Percentiles rank a stretch among this genome's conserved stretches.
These are phyloP conservation scores for Poliocrania exsul DNA, from an alignment of 2,797 vertebrate species.

Conservation along the genomic window DNA sequence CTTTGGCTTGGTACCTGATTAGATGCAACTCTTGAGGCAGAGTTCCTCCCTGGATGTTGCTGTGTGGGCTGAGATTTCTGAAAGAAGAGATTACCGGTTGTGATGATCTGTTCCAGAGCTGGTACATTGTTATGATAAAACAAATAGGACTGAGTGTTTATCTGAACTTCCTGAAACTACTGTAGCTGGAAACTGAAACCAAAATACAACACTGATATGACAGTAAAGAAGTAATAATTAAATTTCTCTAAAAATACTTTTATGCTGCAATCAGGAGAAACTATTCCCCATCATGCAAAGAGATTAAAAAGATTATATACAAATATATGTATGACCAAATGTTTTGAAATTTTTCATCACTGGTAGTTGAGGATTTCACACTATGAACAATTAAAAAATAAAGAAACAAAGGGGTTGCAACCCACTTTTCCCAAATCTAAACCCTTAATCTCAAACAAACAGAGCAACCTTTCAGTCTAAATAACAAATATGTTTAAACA, in stretches of 20 bases:
- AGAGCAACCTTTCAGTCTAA: background rate
- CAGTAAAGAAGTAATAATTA: background rate
- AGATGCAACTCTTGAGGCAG: slow-evolving; percentile 8
- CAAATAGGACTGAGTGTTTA: background rate
- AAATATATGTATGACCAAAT: background rate
- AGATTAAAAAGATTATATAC: background rate
- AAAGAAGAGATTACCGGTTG: background rate
- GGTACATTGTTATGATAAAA: background rate
- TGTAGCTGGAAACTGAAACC: background rate
- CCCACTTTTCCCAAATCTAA: background rate
- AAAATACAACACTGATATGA: background rate
- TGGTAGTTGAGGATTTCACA: background rate
- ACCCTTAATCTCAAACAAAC: background rate
- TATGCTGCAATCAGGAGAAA: background rate
- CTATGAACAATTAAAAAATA: background rate
- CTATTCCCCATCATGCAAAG: background rate
- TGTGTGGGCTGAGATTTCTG: background rate
- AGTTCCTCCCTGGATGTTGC: background rate
- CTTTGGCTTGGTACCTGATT: slow-evolving; percentile 16
- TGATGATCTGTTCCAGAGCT: background rate
- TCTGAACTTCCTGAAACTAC: background rate
- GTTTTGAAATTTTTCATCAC: background rate
- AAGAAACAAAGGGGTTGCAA: background rate
- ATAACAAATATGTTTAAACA: background rate
- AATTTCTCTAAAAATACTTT: background rate